Conservation (phyloP, 2,113 vertebrate genomes). For the Charadrius vociferus region DNA sequence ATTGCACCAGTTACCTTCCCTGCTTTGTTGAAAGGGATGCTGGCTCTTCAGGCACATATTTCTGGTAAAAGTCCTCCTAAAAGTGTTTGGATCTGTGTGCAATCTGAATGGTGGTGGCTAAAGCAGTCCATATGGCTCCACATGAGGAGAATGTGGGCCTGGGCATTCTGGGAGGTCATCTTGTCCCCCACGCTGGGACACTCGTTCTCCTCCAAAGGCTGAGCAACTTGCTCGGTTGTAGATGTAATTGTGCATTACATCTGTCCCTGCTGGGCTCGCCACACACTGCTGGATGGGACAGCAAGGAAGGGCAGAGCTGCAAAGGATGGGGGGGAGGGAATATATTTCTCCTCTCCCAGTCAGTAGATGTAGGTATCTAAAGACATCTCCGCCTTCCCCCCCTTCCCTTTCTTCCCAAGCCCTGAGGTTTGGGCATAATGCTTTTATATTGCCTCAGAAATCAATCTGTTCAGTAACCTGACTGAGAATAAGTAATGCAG, state of each 20-base stretch:
- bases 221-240: background rate
- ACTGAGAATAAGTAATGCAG: slow-evolving; percentile 69
- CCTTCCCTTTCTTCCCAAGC: background rate
- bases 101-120: background rate
- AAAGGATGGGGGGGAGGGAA: background rate
- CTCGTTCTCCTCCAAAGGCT: background rate
- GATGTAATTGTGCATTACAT: background rate
- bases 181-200: background rate
- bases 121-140: background rate
- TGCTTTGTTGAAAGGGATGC: background rate
- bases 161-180: background rate
- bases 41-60: background rate
- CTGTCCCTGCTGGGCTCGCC: background rate
- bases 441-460: slow-evolving; percentile 66
- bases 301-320: background rate
- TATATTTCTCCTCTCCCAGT: background rate
- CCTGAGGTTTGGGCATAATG: slow-evolving; percentile 21
- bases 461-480: slow-evolving; percentile 59
- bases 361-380: background rate
- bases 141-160: background rate
- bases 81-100: background rate
- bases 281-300: background rate
- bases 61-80: background rate
- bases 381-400: background rate
- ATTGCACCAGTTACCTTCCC: background rate